Base-by-base conservation (phyloP, 1,140 invertebrate species). In the Drosophila takahashii region DNA sequence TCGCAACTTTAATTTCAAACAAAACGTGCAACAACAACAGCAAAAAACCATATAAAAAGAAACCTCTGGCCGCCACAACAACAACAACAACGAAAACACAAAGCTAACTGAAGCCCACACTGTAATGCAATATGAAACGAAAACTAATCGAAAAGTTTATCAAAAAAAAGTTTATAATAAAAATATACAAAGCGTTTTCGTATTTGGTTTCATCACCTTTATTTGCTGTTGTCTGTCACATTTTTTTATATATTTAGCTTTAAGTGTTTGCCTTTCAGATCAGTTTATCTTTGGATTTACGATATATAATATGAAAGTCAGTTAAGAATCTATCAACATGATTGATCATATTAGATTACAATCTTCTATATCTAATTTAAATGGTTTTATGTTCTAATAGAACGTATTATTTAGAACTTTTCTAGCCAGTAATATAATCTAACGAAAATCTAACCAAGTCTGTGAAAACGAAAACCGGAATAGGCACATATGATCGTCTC, bases 1-100 rank as follows among this genome's bases (percentile, higher is more conserved):
- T 87, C 79, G 83, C 81, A 86, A 86, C 78, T 75, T 47, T 36
- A 86, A 81, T 85, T 85, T 59, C 79, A 77, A 78, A 75, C 80
- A 56, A 67, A 79, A 71, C 60, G 64, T 64, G 37, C 18, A 51
- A 27, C 8, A 41, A 48, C 39, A 51, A 34, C 8, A 45, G 44
- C 39, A 51, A 57, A 26, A 27, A 42, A n/a, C 11, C 27, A 37
- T 47, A 34, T 34, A 53, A 44, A 52, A 77, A 51, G 18, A 76
- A 62, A 29, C 34, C 52, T 34, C 42, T 27, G 50, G 9, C n/a
- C n/a, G 29, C 22, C 22, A 3, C 48, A 60, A 7, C 27, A 22
- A 37, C 53, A 51, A 51, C 48, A 66, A 54, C 36, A 29, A 27
- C 57, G 13, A 61, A 18, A 42, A 52, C 10, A 36, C 53, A 27